Base-by-base conservation (phyloP, 2,888 invertebrate genomes). In the Drosophila engyochracea region DNA sequence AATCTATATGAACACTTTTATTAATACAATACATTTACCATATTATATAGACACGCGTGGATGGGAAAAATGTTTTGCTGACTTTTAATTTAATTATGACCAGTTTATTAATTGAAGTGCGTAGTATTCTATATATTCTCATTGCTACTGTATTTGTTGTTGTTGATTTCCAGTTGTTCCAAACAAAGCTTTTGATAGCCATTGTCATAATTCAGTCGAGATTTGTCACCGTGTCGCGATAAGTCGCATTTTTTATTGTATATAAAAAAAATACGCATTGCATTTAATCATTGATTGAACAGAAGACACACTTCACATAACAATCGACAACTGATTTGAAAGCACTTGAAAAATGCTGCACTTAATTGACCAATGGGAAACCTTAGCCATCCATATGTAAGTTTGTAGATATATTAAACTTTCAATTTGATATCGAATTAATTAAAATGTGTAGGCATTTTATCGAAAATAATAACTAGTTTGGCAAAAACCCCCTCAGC, bases 61-160 rank as follows among this genome's bases (percentile, higher is more conserved):
- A 68, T 58, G 61, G 4, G 31, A 47, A 41, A 54, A 54, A 10
- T 64, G 53, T 49, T 54, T 37, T 62, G 68, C 25, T 63, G 53
- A 37, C 54, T 71, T 74, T 84, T 87, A 89, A 85, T 89, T 85
- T 82, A 85, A 85, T 85, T 85, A 85, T 82, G 83, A 90, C 78
- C 63, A 62, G 70, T 82, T 83, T 74, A 82, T 85, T 85, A 85
- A 85, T 85, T 82, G 69, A 88, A 82, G 73, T 85, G 76, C 85
- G 72, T 68, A 72, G 74, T 73, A 74, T 65, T 55, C 69, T 70
- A 69, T 74, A 10, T 53, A 16, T 52, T 54, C 62, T 35, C 41
- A 49, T 44, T 49, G 22, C 41, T 39, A n/a, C 25, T 58, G 22
- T 52, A 55, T n/a, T 65, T 63, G 10, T 31, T 60, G 57, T 64